Percentiles rank a stretch among this genome's conserved stretches.
phyloP scores from a whole-genome alignment of 1,140 invertebrate genomes.

The Globodera ellingtonae region DNA sequence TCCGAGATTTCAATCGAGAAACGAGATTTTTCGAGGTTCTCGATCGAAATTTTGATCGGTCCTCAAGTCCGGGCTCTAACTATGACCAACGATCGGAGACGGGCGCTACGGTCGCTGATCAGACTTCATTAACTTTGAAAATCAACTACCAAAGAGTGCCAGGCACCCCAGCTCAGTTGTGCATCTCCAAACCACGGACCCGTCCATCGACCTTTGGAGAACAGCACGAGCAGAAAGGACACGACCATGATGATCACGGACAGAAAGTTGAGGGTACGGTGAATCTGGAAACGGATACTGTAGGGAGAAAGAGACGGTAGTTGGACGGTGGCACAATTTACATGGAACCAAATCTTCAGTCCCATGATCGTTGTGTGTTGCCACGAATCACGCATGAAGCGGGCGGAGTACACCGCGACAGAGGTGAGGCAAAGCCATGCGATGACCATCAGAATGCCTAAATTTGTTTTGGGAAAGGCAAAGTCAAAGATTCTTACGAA shows the following conservation, averaged over 20 bases:
- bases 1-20: too few relatives aligned
- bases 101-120: too few relatives aligned
- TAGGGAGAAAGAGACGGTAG: not conserved
- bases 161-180: not conserved
- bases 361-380: conserved; percentile 40
- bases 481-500: not conserved
- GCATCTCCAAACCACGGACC: conserved; percentile 36
- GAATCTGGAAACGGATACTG: conserved; percentile 38
- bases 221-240: conserved; percentile 26
- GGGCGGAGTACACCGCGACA: conserved; percentile 42
- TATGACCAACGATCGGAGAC: too few relatives aligned
- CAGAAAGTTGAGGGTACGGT: conserved; percentile 43
- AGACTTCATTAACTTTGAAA: conserved; percentile 13
- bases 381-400: conserved; percentile 46
- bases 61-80: too few relatives aligned
- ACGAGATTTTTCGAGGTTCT: too few relatives aligned
- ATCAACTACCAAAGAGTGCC: conserved; percentile 20
- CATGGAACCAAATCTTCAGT: conserved; percentile 49
- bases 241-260: conserved; percentile 42
- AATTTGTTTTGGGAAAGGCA: not conserved
- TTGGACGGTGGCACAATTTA: conserved; percentile 15
- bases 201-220: conserved; percentile 43
- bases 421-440: conserved; percentile 42
- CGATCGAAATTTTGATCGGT: too few relatives aligned
- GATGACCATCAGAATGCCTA: conserved; percentile 48